Percentiles rank a stretch among this genome's conserved stretches.
These are phyloP conservation scores for Embiotoca jacksoni DNA, from an alignment of 2,113 vertebrate genomes.

Conservation along the genomic window DNA sequence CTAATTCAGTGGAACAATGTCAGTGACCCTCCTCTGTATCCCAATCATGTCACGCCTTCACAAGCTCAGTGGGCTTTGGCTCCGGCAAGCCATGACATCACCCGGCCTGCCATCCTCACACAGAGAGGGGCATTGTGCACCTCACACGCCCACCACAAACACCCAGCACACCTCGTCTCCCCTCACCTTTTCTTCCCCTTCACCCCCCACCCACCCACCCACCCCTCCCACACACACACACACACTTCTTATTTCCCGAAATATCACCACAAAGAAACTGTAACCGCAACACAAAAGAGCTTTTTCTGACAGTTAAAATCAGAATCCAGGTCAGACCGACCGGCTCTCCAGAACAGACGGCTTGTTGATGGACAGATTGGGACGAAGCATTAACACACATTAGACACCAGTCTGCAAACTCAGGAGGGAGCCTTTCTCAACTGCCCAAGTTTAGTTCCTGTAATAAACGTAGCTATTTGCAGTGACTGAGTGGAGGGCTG, in stretches of 20 bases:
- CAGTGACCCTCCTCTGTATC: conserved; percentile 50
- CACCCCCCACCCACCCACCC: not conserved
- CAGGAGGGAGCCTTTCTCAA: not conserved
- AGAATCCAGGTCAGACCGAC: not conserved
- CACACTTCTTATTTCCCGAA: not conserved
- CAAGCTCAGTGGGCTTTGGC: conserved; percentile 40
- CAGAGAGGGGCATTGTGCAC: conserved; percentile 56
- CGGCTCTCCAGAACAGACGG: conserved; percentile 1
- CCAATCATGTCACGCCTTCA: conserved; percentile 58
- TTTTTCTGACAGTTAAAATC: not conserved
- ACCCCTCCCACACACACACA: no score
- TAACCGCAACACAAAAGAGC: conserved; percentile 21
- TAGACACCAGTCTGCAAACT: conserved; percentile 9
- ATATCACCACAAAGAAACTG: conserved; percentile 13
- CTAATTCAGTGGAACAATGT: conserved; percentile 63
- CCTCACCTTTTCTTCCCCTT: conserved; percentile 3
- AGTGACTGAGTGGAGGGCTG: not conserved
- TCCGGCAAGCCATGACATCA: conserved; percentile 74
- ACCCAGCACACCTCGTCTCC: conserved; percentile 29
- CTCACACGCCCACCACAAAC: conserved; percentile 19
- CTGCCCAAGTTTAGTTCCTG: not conserved
- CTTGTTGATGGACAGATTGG: not conserved
- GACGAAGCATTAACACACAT: conserved; percentile 13
- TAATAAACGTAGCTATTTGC: not conserved
- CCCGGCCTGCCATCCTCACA: conserved; percentile 40